These are phyloP conservation scores for Equus przewalskii DNA, from an alignment of 2,113 vertebrate genomes.

Conservation along the genomic window DNA sequence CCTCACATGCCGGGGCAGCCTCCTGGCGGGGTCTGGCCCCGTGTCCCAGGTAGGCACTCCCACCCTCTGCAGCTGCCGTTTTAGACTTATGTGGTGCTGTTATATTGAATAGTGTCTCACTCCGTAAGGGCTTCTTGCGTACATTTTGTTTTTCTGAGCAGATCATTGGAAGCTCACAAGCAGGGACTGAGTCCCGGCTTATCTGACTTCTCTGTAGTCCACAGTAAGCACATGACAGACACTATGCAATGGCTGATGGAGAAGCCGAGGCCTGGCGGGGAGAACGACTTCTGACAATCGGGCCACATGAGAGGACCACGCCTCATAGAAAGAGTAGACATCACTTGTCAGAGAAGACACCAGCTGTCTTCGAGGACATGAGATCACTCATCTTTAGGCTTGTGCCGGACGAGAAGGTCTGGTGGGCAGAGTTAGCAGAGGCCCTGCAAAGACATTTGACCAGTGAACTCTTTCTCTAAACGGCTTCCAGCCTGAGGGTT, in stretches of 20 bases:
- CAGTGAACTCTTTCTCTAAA: background rate
- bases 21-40: background rate
- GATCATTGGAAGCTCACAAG: background rate
- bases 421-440: background rate
- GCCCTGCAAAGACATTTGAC: no score
- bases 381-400: accelerated
- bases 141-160: background rate
- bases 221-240: background rate
- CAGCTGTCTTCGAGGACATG: background rate
- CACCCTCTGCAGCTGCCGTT: background rate
- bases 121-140: background rate
- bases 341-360: background rate
- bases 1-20: background rate
- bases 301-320: background rate
- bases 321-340: background rate
- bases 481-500: accelerated
- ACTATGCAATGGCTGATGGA: background rate
- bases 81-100: background rate
- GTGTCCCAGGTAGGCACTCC: background rate
- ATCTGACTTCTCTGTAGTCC: background rate
- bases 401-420: background rate
- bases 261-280: background rate
- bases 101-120: background rate
- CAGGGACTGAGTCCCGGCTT: background rate
- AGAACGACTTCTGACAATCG: no score